Evolutionary conservation across 2,888 invertebrate genomes (phyloP).

Genomic region (Pristionchus entomophagus): DNA sequence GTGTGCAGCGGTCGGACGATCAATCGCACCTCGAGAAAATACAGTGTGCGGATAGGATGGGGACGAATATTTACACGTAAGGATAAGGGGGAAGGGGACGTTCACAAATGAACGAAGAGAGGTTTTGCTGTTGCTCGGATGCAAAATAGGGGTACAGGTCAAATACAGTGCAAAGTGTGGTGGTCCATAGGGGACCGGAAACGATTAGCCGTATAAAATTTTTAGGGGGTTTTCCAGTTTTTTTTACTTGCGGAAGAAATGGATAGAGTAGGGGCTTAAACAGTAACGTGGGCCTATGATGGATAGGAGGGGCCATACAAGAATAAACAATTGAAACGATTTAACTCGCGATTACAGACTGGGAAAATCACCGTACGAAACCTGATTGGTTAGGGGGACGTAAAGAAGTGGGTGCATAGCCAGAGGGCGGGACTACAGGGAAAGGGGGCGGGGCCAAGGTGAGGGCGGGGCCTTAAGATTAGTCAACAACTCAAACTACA

Average conservation of each 20-base stretch:
- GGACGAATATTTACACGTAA: constrained; percentile 3
- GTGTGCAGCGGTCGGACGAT: background rate
- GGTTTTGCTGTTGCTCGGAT: background rate
- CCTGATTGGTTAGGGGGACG: constrained; percentile 31
- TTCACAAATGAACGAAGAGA: background rate
- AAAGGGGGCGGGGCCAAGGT: background rate
- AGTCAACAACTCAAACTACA: constrained; percentile 43
- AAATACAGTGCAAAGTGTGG: constrained; percentile 14
- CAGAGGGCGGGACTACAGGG: background rate
- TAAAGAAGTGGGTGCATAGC: background rate
- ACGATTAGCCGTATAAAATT: constrained; percentile 39
- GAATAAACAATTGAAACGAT: background rate
- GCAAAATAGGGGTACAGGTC: background rate
- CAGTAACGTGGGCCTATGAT: too few relatives aligned
- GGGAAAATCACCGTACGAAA: constrained; percentile 34
- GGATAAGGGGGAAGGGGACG: background rate
- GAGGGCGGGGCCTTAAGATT: constrained; percentile 29
- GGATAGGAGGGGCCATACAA: background rate
- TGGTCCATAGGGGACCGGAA: background rate
- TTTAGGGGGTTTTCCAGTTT: constrained; percentile 33
- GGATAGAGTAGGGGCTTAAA: background rate
- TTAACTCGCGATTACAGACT: constrained; percentile 34
- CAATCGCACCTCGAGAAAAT: background rate
- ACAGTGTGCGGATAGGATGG: background rate
- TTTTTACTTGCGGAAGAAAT: constrained; percentile 39